These are phyloP conservation scores for Laticauda laticaudata DNA, from an alignment of 2,113 vertebrate species.

Conservation along the genomic window DNA sequence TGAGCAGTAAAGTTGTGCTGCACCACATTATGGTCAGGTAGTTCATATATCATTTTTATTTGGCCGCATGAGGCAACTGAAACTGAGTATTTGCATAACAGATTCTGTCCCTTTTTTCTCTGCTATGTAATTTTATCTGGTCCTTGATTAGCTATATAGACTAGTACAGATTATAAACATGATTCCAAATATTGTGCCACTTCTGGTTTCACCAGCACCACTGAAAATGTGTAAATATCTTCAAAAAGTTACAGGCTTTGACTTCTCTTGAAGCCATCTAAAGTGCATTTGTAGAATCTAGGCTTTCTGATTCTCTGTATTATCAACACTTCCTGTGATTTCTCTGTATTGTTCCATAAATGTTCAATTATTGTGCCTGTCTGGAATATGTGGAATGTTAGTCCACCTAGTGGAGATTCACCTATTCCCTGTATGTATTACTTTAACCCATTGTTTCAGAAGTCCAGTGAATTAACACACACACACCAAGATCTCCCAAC, in stretches of 20 bases:
- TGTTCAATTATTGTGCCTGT: neutral
- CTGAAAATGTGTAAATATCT: neutral
- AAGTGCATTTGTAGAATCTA: slow-evolving; percentile 14
- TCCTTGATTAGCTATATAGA: neutral
- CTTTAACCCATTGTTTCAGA: neutral
- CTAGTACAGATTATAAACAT: slow-evolving; percentile 20
- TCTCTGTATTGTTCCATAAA: slow-evolving; percentile 13
- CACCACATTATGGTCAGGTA: slow-evolving; percentile 10
- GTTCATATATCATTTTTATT: neutral
- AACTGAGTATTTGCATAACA: neutral
- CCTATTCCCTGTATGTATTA: neutral
- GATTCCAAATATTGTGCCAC: rapidly evolving
- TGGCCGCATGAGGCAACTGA: rapidly evolving
- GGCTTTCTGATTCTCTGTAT: neutral
- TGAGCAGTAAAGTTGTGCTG: neutral
- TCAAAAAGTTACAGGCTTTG: rapidly evolving
- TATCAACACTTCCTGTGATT: neutral
- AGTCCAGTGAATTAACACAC: neutral
- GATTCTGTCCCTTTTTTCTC: neutral
- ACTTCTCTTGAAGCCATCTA: neutral
- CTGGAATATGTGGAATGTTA: neutral
- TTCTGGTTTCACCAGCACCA: slow-evolving; percentile 23
- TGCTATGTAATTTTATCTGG: neutral
- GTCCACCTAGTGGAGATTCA: rapidly evolving
- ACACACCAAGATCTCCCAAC: neutral